Conservation (phyloP, 2,888 invertebrate species). For the Dynastes hyllus region DNA sequence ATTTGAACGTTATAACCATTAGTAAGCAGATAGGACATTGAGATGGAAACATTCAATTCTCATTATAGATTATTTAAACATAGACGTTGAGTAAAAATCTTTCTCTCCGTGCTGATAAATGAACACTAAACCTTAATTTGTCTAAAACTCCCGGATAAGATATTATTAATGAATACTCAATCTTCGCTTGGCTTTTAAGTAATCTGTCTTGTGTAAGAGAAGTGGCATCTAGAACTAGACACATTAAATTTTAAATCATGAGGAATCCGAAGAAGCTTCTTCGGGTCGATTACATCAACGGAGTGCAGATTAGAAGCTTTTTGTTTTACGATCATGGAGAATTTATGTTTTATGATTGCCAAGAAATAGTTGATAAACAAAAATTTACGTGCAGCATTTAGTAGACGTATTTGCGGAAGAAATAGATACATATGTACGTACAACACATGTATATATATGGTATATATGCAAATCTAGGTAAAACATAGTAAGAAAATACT, state of each 20-base stretch:
- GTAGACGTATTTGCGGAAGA: background rate
- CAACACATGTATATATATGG: too few species aligned
- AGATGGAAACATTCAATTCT: constrained; percentile 49
- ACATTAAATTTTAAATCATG: constrained; percentile 46
- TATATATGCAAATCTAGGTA: too few species aligned
- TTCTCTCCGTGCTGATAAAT: constrained; percentile 54
- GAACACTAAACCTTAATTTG: constrained; percentile 58
- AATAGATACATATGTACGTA: background rate
- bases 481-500: too few species aligned
- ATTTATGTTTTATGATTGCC: constrained; percentile 30
- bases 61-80: constrained; percentile 53
- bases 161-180: constrained; percentile 58
- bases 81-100: constrained; percentile 50
- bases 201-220: constrained; percentile 52
- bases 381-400: background rate
- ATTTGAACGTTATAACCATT: constrained; percentile 39
- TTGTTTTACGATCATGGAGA: constrained; percentile 36
- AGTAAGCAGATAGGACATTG: constrained; percentile 33
- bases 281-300: constrained; percentile 29
- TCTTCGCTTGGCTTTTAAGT: constrained; percentile 53
- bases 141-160: constrained; percentile 56
- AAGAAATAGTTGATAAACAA: background rate
- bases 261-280: constrained; percentile 23
- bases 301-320: constrained; percentile 37
- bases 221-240: constrained; percentile 47